phyloP scores from a whole-genome alignment of 2,113 vertebrate species.

The crab-eating macaque (Macaca fascicularis) region DNA sequence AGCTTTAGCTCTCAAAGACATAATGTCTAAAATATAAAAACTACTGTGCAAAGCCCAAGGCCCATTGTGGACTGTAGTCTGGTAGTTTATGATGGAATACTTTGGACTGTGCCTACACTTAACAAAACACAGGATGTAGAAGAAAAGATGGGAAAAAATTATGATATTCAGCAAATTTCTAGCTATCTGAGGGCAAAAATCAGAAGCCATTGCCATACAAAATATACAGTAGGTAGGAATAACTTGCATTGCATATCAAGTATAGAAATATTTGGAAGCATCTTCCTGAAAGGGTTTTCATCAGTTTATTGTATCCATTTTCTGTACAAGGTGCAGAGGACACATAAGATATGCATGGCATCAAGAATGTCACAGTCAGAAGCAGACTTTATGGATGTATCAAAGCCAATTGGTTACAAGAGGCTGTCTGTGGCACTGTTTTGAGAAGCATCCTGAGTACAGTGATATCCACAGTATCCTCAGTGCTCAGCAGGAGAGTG shows the following conservation, averaged over 20 bases:
- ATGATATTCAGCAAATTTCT: not conserved
- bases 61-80: not conserved
- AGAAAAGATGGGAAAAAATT: not conserved
- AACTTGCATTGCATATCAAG: not conserved
- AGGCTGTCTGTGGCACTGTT: not conserved
- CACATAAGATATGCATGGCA: not conserved
- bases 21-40: conserved; percentile 53
- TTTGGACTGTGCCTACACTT: not conserved
- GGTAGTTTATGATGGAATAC: not conserved
- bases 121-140: not conserved
- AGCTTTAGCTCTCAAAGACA: conserved; percentile 62
- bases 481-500: not conserved
- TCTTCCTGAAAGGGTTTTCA: not conserved
- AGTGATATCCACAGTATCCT: not conserved
- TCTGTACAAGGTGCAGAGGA: not conserved
- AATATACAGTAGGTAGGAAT: not conserved
- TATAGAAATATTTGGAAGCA: not conserved
- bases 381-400: not conserved
- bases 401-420: not conserved
- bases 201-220: not conserved
- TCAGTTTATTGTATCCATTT: not conserved
- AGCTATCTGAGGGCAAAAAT: not conserved
- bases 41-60: conserved; percentile 19
- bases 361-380: not conserved
- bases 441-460: not conserved